phyloP scores from a whole-genome alignment of 2,888 invertebrate species.

The Piscicola geometra region DNA sequence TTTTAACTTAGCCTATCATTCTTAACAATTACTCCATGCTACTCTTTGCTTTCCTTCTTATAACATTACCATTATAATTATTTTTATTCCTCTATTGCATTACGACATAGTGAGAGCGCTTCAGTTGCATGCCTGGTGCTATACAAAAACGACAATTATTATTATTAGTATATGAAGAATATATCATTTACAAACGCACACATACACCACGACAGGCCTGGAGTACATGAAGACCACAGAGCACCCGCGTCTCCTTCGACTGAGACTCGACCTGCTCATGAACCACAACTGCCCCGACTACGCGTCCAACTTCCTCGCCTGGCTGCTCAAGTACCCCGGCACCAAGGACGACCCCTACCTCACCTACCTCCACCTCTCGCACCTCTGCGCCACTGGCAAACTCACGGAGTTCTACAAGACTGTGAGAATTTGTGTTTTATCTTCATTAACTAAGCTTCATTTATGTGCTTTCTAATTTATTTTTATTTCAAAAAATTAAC shows the following conservation, averaged over 20 bases:
- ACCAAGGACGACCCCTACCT: conserved; percentile 30
- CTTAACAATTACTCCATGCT: no score
- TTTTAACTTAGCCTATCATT: no score
- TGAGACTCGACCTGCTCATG: conserved; percentile 29
- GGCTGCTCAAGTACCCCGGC: conserved; percentile 23
- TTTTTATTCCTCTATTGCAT: not conserved
- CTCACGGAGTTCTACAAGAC: conserved; percentile 25
- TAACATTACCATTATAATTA: no score
- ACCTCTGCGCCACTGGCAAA: conserved; percentile 22
- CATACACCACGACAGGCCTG: conserved; percentile 4
- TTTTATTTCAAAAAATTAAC: not conserved
- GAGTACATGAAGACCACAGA: conserved; percentile 23
- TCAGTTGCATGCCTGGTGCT: no score
- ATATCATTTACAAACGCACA: not conserved
- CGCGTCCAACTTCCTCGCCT: conserved; percentile 29
- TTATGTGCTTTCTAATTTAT: no score
- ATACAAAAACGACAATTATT: no score
- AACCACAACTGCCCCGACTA: conserved; percentile 24
- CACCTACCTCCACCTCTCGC: conserved; percentile 26
- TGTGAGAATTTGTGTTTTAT: not conserved
- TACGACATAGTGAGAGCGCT: no score
- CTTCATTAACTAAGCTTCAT: no score
- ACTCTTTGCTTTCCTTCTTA: no score
- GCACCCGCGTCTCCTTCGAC: conserved; percentile 24
- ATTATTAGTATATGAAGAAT: no score